Conservation (phyloP, 2,888 invertebrate genomes). For the Ectemnius lituratus region DNA sequence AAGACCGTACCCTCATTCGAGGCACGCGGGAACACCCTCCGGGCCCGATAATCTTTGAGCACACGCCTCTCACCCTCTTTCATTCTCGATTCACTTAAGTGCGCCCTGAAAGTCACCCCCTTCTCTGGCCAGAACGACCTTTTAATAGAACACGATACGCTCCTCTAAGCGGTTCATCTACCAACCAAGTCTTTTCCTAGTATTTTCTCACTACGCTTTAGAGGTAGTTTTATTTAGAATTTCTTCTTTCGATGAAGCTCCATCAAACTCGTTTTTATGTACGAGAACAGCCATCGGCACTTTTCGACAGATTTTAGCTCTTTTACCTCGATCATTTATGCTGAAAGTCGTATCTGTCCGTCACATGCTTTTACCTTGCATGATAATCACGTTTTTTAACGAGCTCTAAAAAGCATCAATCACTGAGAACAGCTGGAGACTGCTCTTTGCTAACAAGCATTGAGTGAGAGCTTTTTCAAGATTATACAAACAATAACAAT, state of each 20-base stretch:
- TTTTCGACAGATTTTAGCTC: too few species aligned
- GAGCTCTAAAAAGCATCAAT: background rate
- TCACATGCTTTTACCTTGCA: background rate
- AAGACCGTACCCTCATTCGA: constrained; percentile 3
- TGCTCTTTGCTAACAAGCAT: background rate
- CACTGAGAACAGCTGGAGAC: background rate
- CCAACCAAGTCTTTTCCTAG: too few species aligned
- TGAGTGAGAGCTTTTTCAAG: background rate
- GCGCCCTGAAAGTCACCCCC: too few species aligned
- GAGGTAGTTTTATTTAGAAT: too few species aligned
- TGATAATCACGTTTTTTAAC: background rate
- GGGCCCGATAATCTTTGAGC: constrained; percentile 37
- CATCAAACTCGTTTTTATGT: too few species aligned
- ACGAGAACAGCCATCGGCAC: too few species aligned
- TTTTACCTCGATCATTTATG: background rate
- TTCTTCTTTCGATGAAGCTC: too few species aligned
- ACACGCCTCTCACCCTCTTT: background rate
- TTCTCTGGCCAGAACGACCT: too few species aligned
- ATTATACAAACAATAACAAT: too few species aligned
- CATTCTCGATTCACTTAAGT: too few species aligned
- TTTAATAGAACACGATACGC: too few species aligned
- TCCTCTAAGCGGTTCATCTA: too few species aligned
- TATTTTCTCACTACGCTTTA: background rate
- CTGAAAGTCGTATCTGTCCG: background rate
- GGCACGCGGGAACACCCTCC: background rate